These are phyloP conservation scores for Gastrophryne carolinensis DNA, from an alignment of 2,797 vertebrate genomes.

Conservation along the genomic window DNA sequence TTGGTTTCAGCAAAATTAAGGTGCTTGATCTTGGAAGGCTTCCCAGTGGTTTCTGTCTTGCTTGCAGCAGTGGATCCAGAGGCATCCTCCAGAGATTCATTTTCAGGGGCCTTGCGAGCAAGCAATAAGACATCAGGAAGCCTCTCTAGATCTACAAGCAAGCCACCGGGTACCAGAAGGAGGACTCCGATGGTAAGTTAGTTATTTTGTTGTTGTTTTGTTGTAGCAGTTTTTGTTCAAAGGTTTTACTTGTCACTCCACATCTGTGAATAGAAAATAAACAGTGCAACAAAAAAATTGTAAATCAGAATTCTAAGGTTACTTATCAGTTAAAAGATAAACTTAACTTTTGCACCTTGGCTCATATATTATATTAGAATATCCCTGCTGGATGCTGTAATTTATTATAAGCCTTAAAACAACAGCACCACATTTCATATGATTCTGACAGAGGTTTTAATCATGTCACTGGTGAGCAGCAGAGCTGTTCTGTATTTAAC, in stretches of 20 bases:
- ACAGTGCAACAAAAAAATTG: slow-evolving; percentile 12
- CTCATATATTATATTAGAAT: slow-evolving; percentile 25
- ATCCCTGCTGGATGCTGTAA: slow-evolving; percentile 1
- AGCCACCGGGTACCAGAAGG: too few relatives aligned
- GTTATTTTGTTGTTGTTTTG: too few relatives aligned
- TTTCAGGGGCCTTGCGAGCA: too few relatives aligned
- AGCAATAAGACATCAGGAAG: too few relatives aligned
- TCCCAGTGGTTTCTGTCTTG: too few relatives aligned
- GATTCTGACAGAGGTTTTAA: slow-evolving; percentile 31
- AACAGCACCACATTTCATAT: slow-evolving; percentile 2
- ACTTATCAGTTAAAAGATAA: slow-evolving; percentile 24
- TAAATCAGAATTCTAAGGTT: slow-evolving; percentile 7
- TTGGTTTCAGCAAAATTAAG: too few relatives aligned
- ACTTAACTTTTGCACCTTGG: slow-evolving; percentile 12
- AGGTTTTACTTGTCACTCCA: not conserved
- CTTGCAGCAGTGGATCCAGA: too few relatives aligned
- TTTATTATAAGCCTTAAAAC: slow-evolving; percentile 16
- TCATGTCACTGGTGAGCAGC: not conserved
- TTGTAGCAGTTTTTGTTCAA: too few relatives aligned
- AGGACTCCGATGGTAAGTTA: too few relatives aligned
- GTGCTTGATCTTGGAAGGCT: too few relatives aligned
- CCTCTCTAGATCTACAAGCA: too few relatives aligned
- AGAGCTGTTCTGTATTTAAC: not conserved
- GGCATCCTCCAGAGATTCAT: too few relatives aligned
- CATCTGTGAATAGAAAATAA: slow-evolving; percentile 12